A percentile compares a stretch with the other conserved stretches of the same genome.
phyloP scores from a whole-genome alignment of 2,113 vertebrate genomes.

The Ploceus nigricollis region DNA sequence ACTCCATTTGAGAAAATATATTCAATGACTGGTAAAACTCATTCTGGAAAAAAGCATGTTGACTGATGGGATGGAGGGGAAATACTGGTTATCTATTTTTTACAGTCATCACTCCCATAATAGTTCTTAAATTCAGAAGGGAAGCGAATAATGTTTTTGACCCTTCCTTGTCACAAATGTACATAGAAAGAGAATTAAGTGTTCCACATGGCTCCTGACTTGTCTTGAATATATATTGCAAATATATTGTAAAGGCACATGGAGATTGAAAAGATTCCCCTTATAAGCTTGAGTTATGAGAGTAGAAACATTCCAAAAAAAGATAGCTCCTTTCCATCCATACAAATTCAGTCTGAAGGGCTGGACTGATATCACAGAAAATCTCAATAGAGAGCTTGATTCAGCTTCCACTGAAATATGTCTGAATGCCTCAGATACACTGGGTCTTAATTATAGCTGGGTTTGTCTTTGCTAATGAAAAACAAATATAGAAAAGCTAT shows the following conservation, averaged over 20 bases:
- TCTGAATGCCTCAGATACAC: neutral
- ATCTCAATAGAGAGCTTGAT: neutral
- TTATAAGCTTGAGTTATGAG: neutral
- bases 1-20: neutral
- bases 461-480: neutral
- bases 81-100: neutral
- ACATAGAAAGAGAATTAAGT: neutral
- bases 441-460: neutral
- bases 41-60: neutral
- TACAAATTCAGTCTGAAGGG: neutral
- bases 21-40: neutral
- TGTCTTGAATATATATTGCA: neutral
- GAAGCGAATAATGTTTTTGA: neutral
- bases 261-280: neutral
- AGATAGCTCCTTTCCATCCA: neutral
- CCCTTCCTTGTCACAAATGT: neutral
- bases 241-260: neutral
- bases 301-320: neutral
- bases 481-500: neutral
- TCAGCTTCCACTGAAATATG: neutral
- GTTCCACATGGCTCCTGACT: neutral
- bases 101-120: neutral
- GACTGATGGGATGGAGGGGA: neutral
- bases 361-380: neutral
- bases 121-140: neutral